A percentile compares a stretch with the other conserved stretches of the same genome.
Evolutionary conservation across 2,888 invertebrate species (phyloP).

Genomic region (Agriopis leucophaearia): DNA sequence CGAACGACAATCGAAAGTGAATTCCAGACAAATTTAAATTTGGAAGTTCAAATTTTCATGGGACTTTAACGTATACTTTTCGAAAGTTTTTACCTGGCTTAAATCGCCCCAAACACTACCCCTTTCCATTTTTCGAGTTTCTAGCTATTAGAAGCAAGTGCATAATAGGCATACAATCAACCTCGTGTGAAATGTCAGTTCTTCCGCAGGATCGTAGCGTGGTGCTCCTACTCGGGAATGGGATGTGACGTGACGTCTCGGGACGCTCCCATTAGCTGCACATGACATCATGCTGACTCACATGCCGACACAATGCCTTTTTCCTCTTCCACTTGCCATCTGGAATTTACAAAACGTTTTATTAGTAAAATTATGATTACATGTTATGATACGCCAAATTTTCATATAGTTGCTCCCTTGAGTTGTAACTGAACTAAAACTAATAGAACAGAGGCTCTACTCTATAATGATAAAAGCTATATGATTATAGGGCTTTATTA

Average conservation of each 20-base stretch:
- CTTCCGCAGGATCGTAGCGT: background rate
- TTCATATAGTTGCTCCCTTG: too few relatives aligned
- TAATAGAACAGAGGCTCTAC: too few relatives aligned
- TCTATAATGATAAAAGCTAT: too few relatives aligned
- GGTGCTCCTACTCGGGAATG: constrained; percentile 61
- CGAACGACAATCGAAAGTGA: background rate
- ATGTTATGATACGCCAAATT: background rate
- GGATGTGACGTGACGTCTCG: constrained; percentile 66
- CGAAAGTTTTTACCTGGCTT: background rate
- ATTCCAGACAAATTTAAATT: background rate
- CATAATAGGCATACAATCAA: too few relatives aligned
- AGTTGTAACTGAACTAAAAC: too few relatives aligned
- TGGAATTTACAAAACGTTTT: constrained; percentile 60
- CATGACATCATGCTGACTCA: constrained; percentile 84
- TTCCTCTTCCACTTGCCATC: constrained; percentile 59
- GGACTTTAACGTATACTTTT: background rate
- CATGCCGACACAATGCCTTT: constrained; percentile 57
- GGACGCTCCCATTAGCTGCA: constrained; percentile 77
- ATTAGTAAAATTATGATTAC: constrained; percentile 34
- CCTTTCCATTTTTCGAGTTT: too few relatives aligned
- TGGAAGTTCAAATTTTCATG: background rate
- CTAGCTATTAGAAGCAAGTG: too few relatives aligned
- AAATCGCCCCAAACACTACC: background rate
- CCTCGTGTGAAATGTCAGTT: background rate
- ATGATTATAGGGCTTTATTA: too few relatives aligned